phyloP scores from a whole-genome alignment of 2,888 invertebrate species.

The Rhodophaea formosa region DNA sequence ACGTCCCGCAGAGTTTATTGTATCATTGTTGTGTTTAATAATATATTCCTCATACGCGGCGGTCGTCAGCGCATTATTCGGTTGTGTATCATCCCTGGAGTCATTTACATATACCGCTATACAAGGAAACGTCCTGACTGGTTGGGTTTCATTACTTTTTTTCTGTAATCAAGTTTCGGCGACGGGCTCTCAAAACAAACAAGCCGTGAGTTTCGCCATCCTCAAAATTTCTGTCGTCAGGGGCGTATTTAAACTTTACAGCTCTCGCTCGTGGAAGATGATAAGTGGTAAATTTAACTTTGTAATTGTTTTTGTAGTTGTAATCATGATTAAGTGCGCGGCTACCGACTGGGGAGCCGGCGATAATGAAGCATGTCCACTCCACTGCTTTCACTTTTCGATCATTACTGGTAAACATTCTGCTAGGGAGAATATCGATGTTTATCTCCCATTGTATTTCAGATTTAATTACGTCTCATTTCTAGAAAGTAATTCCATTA shows the following conservation, averaged over 20 bases:
- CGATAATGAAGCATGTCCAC: constrained; percentile 59
- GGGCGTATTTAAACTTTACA: constrained; percentile 25
- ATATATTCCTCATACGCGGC: constrained; percentile 48
- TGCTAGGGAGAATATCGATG: constrained; percentile 37
- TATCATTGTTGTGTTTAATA: constrained; percentile 50
- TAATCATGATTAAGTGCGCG: constrained; percentile 63
- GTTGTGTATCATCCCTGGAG: constrained; percentile 51
- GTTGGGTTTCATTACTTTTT: constrained; percentile 65
- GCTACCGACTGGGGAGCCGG: constrained; percentile 58
- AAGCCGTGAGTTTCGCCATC: constrained; percentile 47
- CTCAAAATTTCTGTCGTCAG: constrained; percentile 37
- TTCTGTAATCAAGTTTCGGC: constrained; percentile 68
- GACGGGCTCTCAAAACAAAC: constrained; percentile 67
- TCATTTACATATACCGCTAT: constrained; percentile 76
- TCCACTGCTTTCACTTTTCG: constrained; percentile 65
- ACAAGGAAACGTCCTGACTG: constrained; percentile 56
- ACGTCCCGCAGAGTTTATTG: constrained; percentile 40
- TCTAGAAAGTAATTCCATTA: constrained; percentile 11
- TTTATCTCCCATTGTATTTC: constrained; percentile 42
- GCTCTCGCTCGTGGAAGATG: constrained; percentile 30
- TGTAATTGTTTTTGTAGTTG: constrained; percentile 43
- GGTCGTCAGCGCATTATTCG: constrained; percentile 48
- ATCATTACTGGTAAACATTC: constrained; percentile 54
- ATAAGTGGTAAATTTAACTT: constrained; percentile 36
- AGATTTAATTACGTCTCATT: constrained; percentile 17